Evolutionary conservation across 2,113 vertebrate species (phyloP).

Genomic region (Eulacestoma nigropectus): DNA sequence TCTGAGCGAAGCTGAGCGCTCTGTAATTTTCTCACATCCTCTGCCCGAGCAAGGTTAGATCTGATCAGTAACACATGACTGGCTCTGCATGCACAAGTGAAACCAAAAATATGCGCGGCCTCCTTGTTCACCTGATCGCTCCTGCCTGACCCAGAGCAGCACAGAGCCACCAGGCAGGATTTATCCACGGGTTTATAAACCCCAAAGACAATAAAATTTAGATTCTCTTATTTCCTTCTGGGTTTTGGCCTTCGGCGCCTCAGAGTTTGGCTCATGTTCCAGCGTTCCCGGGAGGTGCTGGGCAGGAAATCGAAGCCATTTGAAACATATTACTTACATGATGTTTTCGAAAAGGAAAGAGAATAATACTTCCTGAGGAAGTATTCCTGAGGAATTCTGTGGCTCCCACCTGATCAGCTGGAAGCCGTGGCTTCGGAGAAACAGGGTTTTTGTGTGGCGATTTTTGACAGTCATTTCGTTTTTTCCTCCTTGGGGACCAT

Average conservation of each 20-base stretch:
- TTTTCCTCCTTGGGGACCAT: neutral
- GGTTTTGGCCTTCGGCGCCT: neutral
- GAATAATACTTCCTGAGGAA: conserved; percentile 20
- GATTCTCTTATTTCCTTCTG: neutral
- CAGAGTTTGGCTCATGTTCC: neutral
- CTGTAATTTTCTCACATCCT: neutral
- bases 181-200: neutral
- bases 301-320: neutral
- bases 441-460: neutral
- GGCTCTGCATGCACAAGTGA: neutral
- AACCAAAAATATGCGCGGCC: neutral
- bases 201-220: neutral
- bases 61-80: neutral
- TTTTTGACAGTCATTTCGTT: conserved; percentile 16
- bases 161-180: neutral
- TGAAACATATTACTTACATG: neutral
- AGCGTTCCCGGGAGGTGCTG: neutral
- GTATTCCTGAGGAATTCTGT: conserved; percentile 16
- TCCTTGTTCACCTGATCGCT: neutral
- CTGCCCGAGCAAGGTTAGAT: neutral
- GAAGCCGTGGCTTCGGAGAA: neutral
- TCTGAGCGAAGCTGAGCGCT: neutral
- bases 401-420: conserved; percentile 20
- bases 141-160: neutral
- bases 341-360: conserved; percentile 1